phyloP scores from a whole-genome alignment of 2,888 invertebrate genomes.

The Podabrus alpinus region DNA sequence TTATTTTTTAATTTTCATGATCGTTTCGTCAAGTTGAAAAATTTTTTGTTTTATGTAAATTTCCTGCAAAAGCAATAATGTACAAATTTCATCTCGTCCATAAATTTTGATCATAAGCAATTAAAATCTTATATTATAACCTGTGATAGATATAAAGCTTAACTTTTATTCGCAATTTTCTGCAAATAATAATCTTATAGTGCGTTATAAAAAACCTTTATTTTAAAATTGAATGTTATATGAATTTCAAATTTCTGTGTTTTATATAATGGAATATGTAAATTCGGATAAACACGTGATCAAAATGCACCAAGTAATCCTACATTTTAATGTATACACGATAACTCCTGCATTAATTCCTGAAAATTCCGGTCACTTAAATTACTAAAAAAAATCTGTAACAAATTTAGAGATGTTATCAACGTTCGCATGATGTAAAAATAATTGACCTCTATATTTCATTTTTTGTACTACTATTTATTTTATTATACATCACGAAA shows the following conservation, averaged over 20 bases:
- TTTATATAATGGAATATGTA: conserved; percentile 2
- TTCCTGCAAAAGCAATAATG: background rate
- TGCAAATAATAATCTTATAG: background rate
- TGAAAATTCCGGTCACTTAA: background rate
- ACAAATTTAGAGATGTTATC: no score
- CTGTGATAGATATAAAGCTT: background rate
- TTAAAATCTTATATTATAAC: background rate
- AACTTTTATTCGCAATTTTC: background rate
- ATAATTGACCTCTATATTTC: background rate
- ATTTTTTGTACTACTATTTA: background rate
- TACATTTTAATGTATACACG: background rate
- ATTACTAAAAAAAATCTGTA: no score
- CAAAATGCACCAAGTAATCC: background rate
- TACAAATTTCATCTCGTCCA: background rate
- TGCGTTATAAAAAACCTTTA: background rate
- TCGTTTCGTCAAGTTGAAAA: background rate
- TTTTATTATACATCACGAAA: background rate
- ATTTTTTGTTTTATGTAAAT: background rate
- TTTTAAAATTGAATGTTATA: background rate
- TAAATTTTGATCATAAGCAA: background rate
- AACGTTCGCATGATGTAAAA: background rate
- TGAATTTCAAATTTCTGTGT: background rate
- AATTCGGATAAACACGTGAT: background rate
- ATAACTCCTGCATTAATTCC: background rate
- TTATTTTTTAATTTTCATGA: background rate